Percentiles rank a stretch among this genome's conserved stretches.
Conservation (phyloP, 1,140 invertebrate species). For the Pogonognathellus flavescens region DNA sequence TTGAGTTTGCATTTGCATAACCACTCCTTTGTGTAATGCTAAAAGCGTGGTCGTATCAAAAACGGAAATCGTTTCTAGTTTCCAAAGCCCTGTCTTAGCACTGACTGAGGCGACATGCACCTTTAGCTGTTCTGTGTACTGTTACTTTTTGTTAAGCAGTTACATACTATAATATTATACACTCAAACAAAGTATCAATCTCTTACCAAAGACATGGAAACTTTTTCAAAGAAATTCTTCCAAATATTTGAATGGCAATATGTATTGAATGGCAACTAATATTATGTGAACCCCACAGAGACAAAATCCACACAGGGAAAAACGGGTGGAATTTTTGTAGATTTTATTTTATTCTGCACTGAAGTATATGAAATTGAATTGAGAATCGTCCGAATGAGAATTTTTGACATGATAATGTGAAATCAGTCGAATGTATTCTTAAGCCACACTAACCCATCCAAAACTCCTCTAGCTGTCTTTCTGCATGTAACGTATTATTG, state of each 20-base stretch:
- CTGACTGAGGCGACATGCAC: constrained; percentile 7
- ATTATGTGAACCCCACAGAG: neutral
- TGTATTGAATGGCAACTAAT: neutral
- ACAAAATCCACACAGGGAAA: neutral
- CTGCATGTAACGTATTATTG: no score
- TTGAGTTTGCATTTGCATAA: constrained; percentile 49
- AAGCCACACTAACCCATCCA: neutral
- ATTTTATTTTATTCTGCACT: constrained; percentile 8
- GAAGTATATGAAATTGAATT: constrained; percentile 22
- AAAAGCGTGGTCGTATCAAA: constrained; percentile 40
- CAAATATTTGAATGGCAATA: neutral
- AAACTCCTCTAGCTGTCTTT: neutral
- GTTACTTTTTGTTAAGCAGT: neutral
- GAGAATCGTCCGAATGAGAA: constrained; percentile 26
- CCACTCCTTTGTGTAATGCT: constrained; percentile 38
- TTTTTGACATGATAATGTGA: constrained; percentile 41
- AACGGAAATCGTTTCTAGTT: constrained; percentile 33
- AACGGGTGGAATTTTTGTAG: neutral
- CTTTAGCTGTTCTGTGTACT: neutral
- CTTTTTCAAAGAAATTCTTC: neutral
- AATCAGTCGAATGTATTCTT: constrained; percentile 41
- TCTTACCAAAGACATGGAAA: neutral
- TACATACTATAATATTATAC: neutral
- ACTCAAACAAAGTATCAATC: constrained; percentile 23
- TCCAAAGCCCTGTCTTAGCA: constrained; percentile 7